phyloP scores from a whole-genome alignment of 2,888 invertebrate species.

The Erebia epiphron region DNA sequence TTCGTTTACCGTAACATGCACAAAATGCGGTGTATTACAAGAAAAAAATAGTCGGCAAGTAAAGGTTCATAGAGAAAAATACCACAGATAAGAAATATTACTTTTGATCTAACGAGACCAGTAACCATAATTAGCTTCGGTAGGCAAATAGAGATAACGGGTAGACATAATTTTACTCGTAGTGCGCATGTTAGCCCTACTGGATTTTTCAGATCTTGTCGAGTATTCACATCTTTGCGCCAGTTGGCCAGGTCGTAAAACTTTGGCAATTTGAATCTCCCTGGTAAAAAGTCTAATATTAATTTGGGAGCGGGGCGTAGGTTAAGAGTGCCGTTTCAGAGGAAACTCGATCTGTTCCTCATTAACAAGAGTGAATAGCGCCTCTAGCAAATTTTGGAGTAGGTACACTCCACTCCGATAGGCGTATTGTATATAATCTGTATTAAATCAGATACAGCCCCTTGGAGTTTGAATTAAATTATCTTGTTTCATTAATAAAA shows the following conservation, averaged over 20 bases:
- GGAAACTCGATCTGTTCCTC: conserved; percentile 32
- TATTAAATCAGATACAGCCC: conserved; percentile 10
- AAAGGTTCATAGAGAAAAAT: too few relatives aligned
- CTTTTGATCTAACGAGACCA: too few relatives aligned
- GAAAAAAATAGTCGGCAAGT: too few relatives aligned
- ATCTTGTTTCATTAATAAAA: conserved; percentile 21
- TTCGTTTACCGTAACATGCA: too few relatives aligned
- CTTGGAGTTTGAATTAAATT: conserved; percentile 18
- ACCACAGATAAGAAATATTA: too few relatives aligned
- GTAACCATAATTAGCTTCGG: too few relatives aligned
- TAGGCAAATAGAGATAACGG: too few relatives aligned
- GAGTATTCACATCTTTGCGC: not conserved
- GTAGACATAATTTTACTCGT: too few relatives aligned
- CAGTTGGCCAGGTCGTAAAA: not conserved
- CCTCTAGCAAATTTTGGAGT: conserved; percentile 27
- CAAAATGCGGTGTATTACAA: too few relatives aligned
- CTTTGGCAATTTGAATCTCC: not conserved
- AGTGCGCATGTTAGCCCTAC: too few relatives aligned
- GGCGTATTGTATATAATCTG: conserved; percentile 19
- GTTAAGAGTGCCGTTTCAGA: conserved; percentile 27
- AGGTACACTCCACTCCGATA: conserved; percentile 17
- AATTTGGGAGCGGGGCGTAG: conserved; percentile 25
- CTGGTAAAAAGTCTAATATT: conserved; percentile 10
- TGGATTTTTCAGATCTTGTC: not conserved
- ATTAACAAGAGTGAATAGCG: conserved; percentile 26